Evolutionary conservation across 2,797 vertebrate species (phyloP), one percentile per base, ranked within the genome.

Genomic region (Chelmon rostratus): DNA sequence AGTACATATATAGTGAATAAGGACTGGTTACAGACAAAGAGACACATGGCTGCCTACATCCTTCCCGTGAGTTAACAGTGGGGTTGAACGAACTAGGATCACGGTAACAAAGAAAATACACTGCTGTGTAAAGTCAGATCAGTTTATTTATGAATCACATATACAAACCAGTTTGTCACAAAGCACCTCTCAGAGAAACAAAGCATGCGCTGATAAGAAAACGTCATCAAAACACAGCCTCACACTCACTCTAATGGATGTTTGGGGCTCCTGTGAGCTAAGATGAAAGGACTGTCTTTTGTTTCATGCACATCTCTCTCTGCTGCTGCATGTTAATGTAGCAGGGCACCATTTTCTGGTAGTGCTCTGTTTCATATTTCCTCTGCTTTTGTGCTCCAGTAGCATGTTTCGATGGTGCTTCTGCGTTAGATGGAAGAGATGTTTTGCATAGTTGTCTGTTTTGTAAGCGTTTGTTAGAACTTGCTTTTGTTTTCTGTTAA

Each of bases 231-330:
- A 72, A 67, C 4, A 5, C 42, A 61, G 37, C 49, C 63, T 21
- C n/a, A 49, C 50, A 54, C 72, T 54, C 19, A 11, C 59, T 66
- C 56, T 74, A 65, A 83, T 76, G 40, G 79, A 75, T 75, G 76
- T 77, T 37, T 76, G 75, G 63, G 72, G 67, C 56, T 68, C 67
- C 68, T 81, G 59, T 82, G 63, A 79, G 65, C 25, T 11, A 1
- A 84, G 77, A 84, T 84, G 54, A 89, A 87, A 85, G 49, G 75
- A 77, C 59, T 1, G 46, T 54, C 40, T 61, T 37, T 25, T 38
- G 77, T 81, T 84, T 73, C 47, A 67, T 73, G 67, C 46, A 16
- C 62, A 66, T 66, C 73, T 46, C 42, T 19, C 73, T 58, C 37
- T 35, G 10, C 37, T 68, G 61, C 58, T 64, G 35, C 2, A 50